Conservation (phyloP, 2,888 invertebrate species). For the Spisula solida region DNA sequence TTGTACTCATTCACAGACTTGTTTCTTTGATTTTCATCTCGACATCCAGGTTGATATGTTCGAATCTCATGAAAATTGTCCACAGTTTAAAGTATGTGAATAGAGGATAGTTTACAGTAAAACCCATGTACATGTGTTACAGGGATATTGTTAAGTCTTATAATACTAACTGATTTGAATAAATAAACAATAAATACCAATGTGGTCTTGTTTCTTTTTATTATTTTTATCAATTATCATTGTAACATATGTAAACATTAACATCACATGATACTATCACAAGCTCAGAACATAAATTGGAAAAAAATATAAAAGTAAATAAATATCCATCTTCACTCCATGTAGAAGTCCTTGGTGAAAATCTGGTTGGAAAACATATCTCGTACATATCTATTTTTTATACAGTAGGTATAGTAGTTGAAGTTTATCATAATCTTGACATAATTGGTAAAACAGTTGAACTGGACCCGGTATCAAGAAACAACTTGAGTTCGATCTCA, state of each 20-base stretch:
- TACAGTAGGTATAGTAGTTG: neutral
- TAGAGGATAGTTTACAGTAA: too few relatives aligned
- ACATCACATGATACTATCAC: slow-evolving; percentile 48
- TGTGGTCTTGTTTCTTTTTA: slow-evolving; percentile 28
- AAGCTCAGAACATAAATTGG: slow-evolving; percentile 12
- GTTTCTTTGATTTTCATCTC: too few relatives aligned
- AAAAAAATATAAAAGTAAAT: slow-evolving; percentile 5
- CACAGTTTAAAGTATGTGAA: neutral
- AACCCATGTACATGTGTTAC: too few relatives aligned
- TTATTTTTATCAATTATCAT: slow-evolving; percentile 31
- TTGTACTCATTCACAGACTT: too few relatives aligned
- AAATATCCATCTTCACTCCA: neutral
- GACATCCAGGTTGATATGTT: too few relatives aligned
- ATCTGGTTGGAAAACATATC: neutral
- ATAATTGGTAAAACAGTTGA: slow-evolving; percentile 13
- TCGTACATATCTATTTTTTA: neutral
- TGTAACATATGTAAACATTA: slow-evolving; percentile 47
- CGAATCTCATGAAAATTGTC: too few relatives aligned
- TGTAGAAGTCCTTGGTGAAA: neutral
- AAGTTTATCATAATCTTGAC: neutral
- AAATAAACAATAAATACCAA: neutral
- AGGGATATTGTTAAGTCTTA: too few relatives aligned
- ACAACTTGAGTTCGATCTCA: too few relatives aligned
- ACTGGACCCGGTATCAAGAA: neutral
- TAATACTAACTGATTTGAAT: too few relatives aligned